These are phyloP conservation scores for Caligus rogercresseyi DNA, from an alignment of 1,140 invertebrate species.

Conservation along the genomic window DNA sequence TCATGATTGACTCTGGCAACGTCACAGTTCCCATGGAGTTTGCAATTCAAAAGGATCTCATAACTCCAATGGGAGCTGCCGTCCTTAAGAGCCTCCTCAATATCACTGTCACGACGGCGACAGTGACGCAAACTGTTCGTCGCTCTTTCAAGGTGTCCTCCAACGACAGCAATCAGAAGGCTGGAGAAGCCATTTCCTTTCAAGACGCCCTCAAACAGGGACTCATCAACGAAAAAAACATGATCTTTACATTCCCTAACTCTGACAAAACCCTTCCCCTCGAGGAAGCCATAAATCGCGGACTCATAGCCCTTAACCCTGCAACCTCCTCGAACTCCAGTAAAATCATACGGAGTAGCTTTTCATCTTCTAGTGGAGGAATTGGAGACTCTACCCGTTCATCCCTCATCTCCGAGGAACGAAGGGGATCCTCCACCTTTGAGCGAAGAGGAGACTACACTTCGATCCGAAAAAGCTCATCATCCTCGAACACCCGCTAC, in stretches of 20 bases:
- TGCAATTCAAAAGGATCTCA: slow-evolving; percentile 61
- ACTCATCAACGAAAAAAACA: slow-evolving; percentile 54
- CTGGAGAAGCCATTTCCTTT: slow-evolving; percentile 47
- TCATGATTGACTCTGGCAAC: slow-evolving; percentile 59
- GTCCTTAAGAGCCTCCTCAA: slow-evolving; percentile 60
- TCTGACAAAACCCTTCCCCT: slow-evolving; percentile 54
- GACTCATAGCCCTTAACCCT: slow-evolving; percentile 27
- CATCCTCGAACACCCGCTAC: neutral
- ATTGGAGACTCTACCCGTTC: slow-evolving; percentile 18
- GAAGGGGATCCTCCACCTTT: slow-evolving; percentile 11
- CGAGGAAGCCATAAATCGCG: slow-evolving; percentile 49
- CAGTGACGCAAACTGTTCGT: slow-evolving; percentile 58
- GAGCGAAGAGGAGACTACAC: slow-evolving; percentile 2
- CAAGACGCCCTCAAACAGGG: slow-evolving; percentile 54
- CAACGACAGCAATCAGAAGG: slow-evolving; percentile 35
- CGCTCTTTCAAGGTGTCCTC: slow-evolving; percentile 53
- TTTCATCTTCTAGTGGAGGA: slow-evolving; percentile 14
- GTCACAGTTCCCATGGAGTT: slow-evolving; percentile 62
- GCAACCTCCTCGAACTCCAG: slow-evolving; percentile 13
- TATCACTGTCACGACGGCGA: slow-evolving; percentile 63
- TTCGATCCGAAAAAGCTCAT: neutral
- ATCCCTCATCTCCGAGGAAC: slow-evolving; percentile 19
- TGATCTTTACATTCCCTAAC: slow-evolving; percentile 58
- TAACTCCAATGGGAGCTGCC: slow-evolving; percentile 64
- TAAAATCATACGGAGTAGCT: neutral